A percentile compares a stretch with the other conserved stretches of the same genome.
These are phyloP conservation scores for Chaetodon trifasciatus DNA, from an alignment of 2,797 vertebrate genomes.

Conservation along the genomic window DNA sequence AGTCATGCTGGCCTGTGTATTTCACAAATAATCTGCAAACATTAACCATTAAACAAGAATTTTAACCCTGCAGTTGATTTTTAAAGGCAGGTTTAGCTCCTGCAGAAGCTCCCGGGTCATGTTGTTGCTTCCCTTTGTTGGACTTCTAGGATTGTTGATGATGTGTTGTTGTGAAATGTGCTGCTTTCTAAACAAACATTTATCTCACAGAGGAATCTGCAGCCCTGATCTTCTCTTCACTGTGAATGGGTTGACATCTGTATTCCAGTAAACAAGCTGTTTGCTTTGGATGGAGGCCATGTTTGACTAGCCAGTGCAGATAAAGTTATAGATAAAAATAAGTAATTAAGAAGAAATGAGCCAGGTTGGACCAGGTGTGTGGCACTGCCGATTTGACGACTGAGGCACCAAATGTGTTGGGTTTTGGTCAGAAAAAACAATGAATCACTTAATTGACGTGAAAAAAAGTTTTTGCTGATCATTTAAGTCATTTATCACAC, in stretches of 20 bases:
- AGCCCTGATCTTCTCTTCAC: neutral
- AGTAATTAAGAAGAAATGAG: neutral
- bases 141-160: neutral
- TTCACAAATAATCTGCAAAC: fast-evolving
- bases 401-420: neutral
- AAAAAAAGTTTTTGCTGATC: neutral
- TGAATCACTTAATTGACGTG: neutral
- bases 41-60: too few species aligned
- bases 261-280: neutral
- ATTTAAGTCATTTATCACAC: neutral
- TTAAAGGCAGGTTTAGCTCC: neutral
- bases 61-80: neutral
- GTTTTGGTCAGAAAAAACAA: neutral
- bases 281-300: neutral
- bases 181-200: neutral
- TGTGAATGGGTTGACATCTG: neutral
- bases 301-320: neutral
- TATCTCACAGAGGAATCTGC: neutral
- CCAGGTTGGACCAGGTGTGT: too few species aligned
- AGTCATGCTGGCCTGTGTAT: neutral
- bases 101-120: neutral
- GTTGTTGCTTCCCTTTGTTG: neutral
- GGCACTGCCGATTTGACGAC: neutral
- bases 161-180: constrained; percentile 25
- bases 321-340: too few species aligned